phyloP scores from a whole-genome alignment of 1,140 invertebrate genomes.

The Tribolium madens region DNA sequence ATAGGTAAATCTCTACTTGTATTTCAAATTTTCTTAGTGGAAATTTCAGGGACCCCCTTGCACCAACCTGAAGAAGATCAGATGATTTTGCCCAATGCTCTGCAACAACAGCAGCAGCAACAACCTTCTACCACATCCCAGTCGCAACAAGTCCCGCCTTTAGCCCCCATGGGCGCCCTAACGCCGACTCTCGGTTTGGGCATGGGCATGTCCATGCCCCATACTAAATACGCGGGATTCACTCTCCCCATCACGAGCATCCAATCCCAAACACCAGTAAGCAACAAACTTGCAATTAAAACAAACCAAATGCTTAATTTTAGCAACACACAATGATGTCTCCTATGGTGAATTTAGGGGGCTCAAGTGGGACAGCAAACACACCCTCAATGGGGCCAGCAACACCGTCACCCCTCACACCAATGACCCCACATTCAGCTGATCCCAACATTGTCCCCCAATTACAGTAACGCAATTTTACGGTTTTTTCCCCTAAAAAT shows the following conservation, averaged over 20 bases:
- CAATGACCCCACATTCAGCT: conserved; percentile 93
- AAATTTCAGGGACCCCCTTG: conserved; percentile 78
- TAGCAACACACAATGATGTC: conserved; percentile 83
- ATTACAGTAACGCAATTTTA: conserved; percentile 80
- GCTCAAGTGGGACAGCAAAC: conserved; percentile 69
- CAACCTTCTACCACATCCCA: conserved; percentile 55
- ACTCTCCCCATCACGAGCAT: conserved; percentile 80
- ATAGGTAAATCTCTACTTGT: conserved; percentile 67
- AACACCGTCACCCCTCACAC: conserved; percentile 87
- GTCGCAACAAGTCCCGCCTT: conserved; percentile 68
- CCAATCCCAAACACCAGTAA: conserved; percentile 90
- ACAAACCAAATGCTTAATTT: conserved; percentile 1
- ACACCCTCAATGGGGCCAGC: conserved; percentile 77
- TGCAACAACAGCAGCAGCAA: conserved; percentile 78
- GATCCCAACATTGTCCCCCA: conserved; percentile 95
- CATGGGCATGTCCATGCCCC: conserved; percentile 71
- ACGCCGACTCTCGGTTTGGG: conserved; percentile 68
- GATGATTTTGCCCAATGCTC: conserved; percentile 83
- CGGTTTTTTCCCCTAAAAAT: no score
- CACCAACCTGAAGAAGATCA: conserved; percentile 94
- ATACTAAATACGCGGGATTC: conserved; percentile 78
- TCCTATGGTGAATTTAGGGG: conserved; percentile 77
- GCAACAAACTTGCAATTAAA: conserved; percentile 49
- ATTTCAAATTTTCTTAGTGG: neutral
- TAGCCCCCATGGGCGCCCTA: conserved; percentile 71